A percentile compares a stretch with the other conserved stretches of the same genome.
Conservation (phyloP, 2,113 vertebrate genomes). For the Megaceryle maxima region DNA sequence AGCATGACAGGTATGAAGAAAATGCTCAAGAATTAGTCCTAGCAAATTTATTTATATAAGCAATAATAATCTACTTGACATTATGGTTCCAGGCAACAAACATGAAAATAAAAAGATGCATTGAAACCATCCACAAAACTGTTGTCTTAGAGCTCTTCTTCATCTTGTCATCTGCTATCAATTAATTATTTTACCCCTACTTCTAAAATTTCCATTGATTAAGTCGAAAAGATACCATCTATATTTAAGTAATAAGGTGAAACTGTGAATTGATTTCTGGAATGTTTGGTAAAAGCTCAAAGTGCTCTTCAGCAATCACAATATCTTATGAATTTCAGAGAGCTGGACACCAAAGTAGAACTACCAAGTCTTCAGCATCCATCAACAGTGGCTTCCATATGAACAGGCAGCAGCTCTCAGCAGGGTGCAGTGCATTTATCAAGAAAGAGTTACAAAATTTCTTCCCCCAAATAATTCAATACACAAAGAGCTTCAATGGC, state of each 20-base stretch:
- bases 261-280: not conserved
- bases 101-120: not conserved
- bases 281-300: not conserved
- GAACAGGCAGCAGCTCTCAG: not conserved
- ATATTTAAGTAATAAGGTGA: not conserved
- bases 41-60: not conserved
- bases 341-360: not conserved
- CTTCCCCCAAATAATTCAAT: not conserved
- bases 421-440: accelerated
- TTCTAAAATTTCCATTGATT: not conserved
- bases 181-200: not conserved
- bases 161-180: not conserved
- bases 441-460: not conserved
- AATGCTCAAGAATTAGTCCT: not conserved
- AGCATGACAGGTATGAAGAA: not conserved
- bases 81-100: not conserved
- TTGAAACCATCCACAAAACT: not conserved
- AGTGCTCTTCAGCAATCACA: not conserved
- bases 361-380: not conserved
- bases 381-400: not conserved
- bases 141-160: not conserved
- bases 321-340: not conserved
- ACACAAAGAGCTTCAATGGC: not conserved
- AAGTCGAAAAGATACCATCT: not conserved
- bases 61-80: not conserved